Percentiles rank a stretch among this genome's conserved stretches.
Evolutionary conservation across 1,140 invertebrate species (phyloP).

Genomic region (Zaprionus vittiger): DNA sequence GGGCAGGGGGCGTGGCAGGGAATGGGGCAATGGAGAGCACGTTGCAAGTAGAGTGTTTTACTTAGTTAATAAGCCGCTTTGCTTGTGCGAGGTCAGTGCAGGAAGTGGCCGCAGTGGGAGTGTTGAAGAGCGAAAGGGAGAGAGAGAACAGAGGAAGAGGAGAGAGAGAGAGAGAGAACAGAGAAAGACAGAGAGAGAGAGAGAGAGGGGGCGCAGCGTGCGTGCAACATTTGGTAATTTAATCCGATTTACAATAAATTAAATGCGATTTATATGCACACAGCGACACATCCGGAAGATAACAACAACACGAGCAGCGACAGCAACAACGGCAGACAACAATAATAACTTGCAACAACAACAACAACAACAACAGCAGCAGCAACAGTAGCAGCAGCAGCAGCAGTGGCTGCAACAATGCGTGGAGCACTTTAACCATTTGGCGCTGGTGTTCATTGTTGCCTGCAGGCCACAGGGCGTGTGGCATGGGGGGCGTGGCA

Average conservation of each 20-base stretch:
- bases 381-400: neutral
- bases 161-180: neutral
- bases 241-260: conserved; percentile 84
- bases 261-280: conserved; percentile 83
- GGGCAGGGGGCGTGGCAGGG: conserved; percentile 1
- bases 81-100: neutral
- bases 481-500: conserved; percentile 33
- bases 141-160: no score
- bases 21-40: neutral
- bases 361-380: conserved; percentile 42
- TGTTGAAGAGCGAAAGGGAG: neutral
- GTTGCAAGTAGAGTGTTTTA: conserved; percentile 9
- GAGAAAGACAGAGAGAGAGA: conserved; percentile 3
- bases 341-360: conserved; percentile 65
- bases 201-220: conserved; percentile 39
- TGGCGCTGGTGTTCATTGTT: conserved; percentile 67
- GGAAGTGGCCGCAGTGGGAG: neutral
- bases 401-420: conserved; percentile 47
- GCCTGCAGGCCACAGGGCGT: conserved; percentile 36
- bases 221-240: conserved; percentile 82
- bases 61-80: conserved; percentile 77
- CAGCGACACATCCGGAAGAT: conserved; percentile 82
- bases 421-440: conserved; percentile 46
- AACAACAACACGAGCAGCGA: conserved; percentile 64
- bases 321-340: conserved; percentile 53